Conservation (phyloP, 2,797 vertebrate species). For the Syncerus caffer region DNA sequence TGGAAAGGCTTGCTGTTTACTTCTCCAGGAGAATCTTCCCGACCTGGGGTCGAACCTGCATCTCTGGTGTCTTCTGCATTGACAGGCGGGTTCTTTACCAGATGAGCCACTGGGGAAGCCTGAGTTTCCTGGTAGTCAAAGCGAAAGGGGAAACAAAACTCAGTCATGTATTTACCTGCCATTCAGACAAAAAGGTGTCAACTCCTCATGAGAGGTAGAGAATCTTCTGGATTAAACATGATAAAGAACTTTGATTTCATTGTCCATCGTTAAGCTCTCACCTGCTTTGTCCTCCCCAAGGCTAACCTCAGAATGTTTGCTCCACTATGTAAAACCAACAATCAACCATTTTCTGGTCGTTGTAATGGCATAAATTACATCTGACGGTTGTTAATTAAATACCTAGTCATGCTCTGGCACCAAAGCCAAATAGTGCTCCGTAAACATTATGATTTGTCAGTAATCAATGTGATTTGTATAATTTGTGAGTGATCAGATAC, state of each 20-base stretch:
- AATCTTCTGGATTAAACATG: neutral
- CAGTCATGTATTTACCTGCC: neutral
- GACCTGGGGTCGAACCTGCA: neutral
- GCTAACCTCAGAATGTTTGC: slow-evolving; percentile 4
- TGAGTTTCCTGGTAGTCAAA: slow-evolving; percentile 45
- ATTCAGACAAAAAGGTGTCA: neutral
- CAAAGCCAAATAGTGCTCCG: slow-evolving; percentile 71
- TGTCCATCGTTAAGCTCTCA: neutral
- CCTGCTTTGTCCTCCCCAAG: neutral
- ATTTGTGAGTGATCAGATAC: slow-evolving; percentile 73
- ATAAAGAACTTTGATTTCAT: neutral
- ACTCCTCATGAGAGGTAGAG: neutral
- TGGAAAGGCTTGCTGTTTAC: neutral
- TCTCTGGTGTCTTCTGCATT: neutral
- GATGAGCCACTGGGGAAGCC: neutral
- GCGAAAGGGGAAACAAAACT: neutral
- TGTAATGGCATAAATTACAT: slow-evolving; percentile 69
- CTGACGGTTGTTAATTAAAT: slow-evolving; percentile 75
- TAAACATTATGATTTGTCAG: slow-evolving; percentile 77
- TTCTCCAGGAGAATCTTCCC: neutral
- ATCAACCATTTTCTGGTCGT: slow-evolving; percentile 46
- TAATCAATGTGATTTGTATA: slow-evolving; percentile 78
- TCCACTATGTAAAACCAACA: slow-evolving; percentile 28
- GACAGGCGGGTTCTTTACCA: neutral
- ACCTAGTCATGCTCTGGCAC: slow-evolving; percentile 66